Base-by-base conservation (phyloP, 2,113 vertebrate genomes). In the Eidolon helvum region DNA sequence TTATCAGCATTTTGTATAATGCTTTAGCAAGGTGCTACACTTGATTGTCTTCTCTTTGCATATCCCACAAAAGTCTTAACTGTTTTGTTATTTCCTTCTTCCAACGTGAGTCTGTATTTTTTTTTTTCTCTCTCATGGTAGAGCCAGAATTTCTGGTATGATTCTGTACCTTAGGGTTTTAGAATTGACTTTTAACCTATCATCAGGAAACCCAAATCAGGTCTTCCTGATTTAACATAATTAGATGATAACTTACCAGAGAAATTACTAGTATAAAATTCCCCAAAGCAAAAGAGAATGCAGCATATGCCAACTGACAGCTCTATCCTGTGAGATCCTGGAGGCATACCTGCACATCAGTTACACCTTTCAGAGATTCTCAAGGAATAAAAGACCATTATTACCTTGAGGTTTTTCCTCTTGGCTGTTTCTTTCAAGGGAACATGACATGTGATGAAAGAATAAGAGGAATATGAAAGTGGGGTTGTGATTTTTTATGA, bases 221-320 rank as follows among this genome's bases (percentile, higher is more conserved):
- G 8, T 26, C 57, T 94, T 82, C 55, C 19, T 68, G 45, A 94
- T 68, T 77, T 87, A 91, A 55, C 22, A 74, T 92, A 95, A 86
- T 48, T 84, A 53, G 16, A 33, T 90, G 30, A 72, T 74, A 90
- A 78, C 21, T 38, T 78, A 82, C 33, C 48, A 84, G 57, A 88
- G 93, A 88, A 96, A 86, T 61, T 84, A 69, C 14, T 93, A 63
- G 40, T 74, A 19, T 86, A 95, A 86, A 89, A 77, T 72, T 85
- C 8, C 57, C 43, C 71, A 74, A 38, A 33, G 45, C 68, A 77
- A 45, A 59, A 74, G 30, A 43, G 35, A 69, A 35, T 10, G 2
- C 9, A 33, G 90, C 26, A 21, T 79, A 10, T 69, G 38, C 35
- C 53, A 57, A 50, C 63, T 63, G 72, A 50, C 57, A n/a, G 40